Evolutionary conservation across 2,113 vertebrate genomes (phyloP).

Genomic region (Nasalis larvatus): DNA sequence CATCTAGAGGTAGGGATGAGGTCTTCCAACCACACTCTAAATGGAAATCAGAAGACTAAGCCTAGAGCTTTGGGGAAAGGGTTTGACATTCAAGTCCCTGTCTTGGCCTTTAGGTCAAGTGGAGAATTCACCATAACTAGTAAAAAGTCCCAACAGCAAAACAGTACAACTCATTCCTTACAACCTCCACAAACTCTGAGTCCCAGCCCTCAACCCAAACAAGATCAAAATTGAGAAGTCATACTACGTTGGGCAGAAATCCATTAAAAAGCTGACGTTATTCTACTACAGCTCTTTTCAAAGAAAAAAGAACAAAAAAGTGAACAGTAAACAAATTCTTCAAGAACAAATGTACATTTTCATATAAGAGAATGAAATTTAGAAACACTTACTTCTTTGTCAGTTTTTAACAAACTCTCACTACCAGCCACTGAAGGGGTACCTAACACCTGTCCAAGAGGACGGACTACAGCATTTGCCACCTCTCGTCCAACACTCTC

Average conservation of each 20-base stretch:
- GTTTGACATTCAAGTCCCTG: background rate
- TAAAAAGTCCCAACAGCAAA: background rate
- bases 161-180: background rate
- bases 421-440: conserved; percentile 85
- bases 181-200: background rate
- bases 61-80: background rate
- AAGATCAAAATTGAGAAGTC: conserved; percentile 11
- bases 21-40: background rate
- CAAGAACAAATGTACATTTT: conserved; percentile 38
- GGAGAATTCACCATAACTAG: background rate
- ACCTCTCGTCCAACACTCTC: conserved; percentile 94
- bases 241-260: background rate
- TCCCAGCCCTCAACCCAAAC: background rate
- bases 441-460: conserved; percentile 92
- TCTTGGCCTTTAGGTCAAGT: background rate
- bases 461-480: conserved; percentile 95
- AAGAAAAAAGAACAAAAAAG: background rate
- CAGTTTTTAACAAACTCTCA: conserved; percentile 95
- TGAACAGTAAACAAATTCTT: conserved; percentile 15
- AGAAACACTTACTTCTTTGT: conserved; percentile 93
- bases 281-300: too few relatives aligned
- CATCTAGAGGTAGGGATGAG: background rate
- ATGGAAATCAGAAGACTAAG: conserved; percentile 18
- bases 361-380: background rate
- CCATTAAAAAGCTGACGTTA: background rate